A percentile compares a stretch with the other conserved stretches of the same genome.
Evolutionary conservation across 1,140 invertebrate genomes (phyloP).

Genomic region (Grapholita molesta): DNA sequence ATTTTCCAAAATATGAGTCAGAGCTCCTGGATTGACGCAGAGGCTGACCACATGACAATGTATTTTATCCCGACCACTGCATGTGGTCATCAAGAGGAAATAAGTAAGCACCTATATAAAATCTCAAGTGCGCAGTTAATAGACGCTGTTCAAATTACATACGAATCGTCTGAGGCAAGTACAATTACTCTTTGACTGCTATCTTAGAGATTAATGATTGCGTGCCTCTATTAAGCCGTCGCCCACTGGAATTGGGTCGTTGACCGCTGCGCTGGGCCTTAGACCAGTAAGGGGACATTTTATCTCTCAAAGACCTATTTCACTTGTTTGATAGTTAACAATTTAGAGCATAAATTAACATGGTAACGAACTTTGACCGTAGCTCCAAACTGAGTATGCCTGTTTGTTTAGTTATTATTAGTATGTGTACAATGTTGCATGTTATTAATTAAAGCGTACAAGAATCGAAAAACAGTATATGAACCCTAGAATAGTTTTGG

Average conservation of each 20-base stretch:
- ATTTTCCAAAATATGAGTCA: background rate
- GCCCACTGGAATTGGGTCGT: constrained; percentile 30
- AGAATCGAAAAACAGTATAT: no score
- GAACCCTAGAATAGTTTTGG: no score
- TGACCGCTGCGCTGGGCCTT: constrained; percentile 27
- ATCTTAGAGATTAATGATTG: constrained; percentile 34
- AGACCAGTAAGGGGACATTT: constrained; percentile 20
- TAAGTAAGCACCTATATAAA: background rate
- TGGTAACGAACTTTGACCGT: background rate
- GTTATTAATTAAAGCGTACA: no score
- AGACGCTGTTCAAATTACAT: background rate
- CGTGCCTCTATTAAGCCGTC: constrained; percentile 31
- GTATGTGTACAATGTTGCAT: no score
- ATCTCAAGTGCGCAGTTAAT: constrained; percentile 3
- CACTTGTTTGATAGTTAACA: background rate
- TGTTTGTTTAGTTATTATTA: no score
- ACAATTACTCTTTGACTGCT: constrained; percentile 22
- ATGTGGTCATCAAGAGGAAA: constrained; percentile 5
- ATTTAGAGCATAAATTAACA: background rate
- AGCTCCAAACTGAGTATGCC: no score
- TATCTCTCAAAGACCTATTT: background rate
- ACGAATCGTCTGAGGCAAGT: background rate
- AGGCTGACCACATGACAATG: background rate
- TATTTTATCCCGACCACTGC: background rate
- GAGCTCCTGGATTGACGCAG: background rate